Percentiles rank a stretch among this genome's conserved stretches.
These are phyloP conservation scores for Melanostoma scalare DNA, from an alignment of 2,888 invertebrate species.

Conservation along the genomic window DNA sequence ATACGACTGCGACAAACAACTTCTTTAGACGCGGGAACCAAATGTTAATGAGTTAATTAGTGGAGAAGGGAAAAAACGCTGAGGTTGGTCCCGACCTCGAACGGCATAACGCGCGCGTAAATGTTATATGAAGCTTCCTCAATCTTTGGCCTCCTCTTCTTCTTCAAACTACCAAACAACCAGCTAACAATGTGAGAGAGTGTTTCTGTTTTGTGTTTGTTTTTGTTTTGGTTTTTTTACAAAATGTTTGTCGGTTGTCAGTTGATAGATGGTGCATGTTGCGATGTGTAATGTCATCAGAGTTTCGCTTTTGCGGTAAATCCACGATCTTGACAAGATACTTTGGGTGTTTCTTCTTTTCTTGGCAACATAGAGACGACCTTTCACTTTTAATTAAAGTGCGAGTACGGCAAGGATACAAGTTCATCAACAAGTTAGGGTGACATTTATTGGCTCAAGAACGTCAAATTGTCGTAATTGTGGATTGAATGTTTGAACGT, in stretches of 20 bases:
- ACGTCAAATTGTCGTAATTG: background rate
- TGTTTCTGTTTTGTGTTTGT: constrained; percentile 16
- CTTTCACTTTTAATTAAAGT: constrained; percentile 57
- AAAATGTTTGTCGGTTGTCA: constrained; percentile 67
- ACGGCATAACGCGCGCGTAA: constrained; percentile 67
- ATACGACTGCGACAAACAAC: constrained; percentile 72
- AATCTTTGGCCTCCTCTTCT: background rate
- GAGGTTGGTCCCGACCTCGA: constrained; percentile 77
- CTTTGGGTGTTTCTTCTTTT: constrained; percentile 45
- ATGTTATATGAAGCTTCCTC: constrained; percentile 29
- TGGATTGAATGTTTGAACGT: too few relatives aligned
- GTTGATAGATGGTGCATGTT: constrained; percentile 66
- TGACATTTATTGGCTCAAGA: constrained; percentile 2
- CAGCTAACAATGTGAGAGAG: constrained; percentile 22
- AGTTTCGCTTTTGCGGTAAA: constrained; percentile 41
- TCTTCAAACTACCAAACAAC: background rate
- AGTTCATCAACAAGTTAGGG: constrained; percentile 36
- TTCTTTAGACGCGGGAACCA: constrained; percentile 74
- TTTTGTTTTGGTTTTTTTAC: constrained; percentile 17
- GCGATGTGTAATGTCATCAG: constrained; percentile 55
- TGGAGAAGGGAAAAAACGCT: constrained; percentile 76
- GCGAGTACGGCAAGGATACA: constrained; percentile 34
- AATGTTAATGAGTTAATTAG: constrained; percentile 82
- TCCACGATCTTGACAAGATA: constrained; percentile 45
- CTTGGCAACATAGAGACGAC: constrained; percentile 19